Evolutionary conservation across 2,888 invertebrate species (phyloP).

Genomic region (Myopa tessellatipennis): DNA sequence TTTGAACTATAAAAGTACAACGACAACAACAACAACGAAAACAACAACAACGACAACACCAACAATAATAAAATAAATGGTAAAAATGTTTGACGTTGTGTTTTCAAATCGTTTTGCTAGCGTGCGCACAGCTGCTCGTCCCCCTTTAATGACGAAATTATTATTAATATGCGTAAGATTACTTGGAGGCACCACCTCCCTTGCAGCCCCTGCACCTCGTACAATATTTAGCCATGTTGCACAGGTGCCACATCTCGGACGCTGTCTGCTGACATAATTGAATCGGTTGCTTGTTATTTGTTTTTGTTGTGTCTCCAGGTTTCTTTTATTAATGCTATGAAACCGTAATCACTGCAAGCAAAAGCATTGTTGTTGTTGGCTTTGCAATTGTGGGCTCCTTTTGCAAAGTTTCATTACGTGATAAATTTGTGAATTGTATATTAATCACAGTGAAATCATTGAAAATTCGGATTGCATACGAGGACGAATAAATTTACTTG

Average conservation of each 20-base stretch:
- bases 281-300: not conserved
- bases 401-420: constrained; percentile 41
- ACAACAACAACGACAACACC: not conserved
- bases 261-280: constrained; percentile 16
- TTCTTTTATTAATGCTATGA: constrained; percentile 36
- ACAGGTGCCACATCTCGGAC: not conserved
- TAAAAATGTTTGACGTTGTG: constrained; percentile 34
- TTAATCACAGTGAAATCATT: too few relatives aligned
- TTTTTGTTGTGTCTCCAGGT: constrained; percentile 33
- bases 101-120: constrained; percentile 46
- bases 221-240: not conserved
- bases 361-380: constrained; percentile 28
- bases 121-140: constrained; percentile 16
- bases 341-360: constrained; percentile 35
- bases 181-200: constrained; percentile 28
- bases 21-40: constrained; percentile 9
- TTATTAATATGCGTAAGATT: constrained; percentile 61
- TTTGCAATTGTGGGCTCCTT: not conserved
- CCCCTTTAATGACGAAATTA: constrained; percentile 57
- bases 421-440: constrained; percentile 53
- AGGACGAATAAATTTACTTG: too few relatives aligned
- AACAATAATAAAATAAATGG: not conserved
- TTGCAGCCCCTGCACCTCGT: constrained; percentile 16
- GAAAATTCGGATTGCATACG: too few relatives aligned
- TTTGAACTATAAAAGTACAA: constrained; percentile 16